Base-by-base conservation (phyloP, 2,113 vertebrate species). In the Myotis brandtii region DNA sequence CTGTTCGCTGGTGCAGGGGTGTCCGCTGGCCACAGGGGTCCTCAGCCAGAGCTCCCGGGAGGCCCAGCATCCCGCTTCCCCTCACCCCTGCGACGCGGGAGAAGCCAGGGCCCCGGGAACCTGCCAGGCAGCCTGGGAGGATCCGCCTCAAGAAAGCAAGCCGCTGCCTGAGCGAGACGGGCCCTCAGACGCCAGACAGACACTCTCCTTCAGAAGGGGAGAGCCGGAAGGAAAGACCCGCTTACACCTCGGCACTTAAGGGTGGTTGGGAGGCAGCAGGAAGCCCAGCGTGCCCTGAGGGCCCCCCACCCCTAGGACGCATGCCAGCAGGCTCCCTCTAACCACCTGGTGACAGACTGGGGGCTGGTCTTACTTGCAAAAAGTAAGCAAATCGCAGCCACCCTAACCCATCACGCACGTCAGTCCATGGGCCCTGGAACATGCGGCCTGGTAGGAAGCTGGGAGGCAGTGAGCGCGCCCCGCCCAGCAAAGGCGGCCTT, bases 191-290 rank as follows among this genome's bases (percentile, higher is more conserved):
- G 6, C 37, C 50, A 86, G 43, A 13, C 91, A 93, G 94, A 75
- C 5, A 0, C 66, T 66, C 48, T 64, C 69, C 95, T 91, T 77
- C 16, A 20, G 82, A 66, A 66, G 67, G 72, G 96, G 82, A 95
- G 70, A 54, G 91, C 66, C 95, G 94, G 89, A 89, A 95, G 95
- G 89, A 89, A 95, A 97, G 95, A 96, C 76, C 91, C 64, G 79
- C 92, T 96, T 88, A 82, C 97, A 95, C 95, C 92, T 94, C 89
- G 32, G 18, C 80, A 79, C 96, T 93, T 96, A 95, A 96, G 89
- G 95, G 97, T 98, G 62, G 72, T 97, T 98, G 62, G 72, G 96
- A 97, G 97, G 97, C 96, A 95, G 96, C 91, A 81, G 37, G 56
- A 97, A 97, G 93, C 89, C 93, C 84, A 66, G 96, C 6, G 21